Base-by-base conservation (phyloP, 2,888 invertebrate genomes). In the Caenorhabditis sp. region DNA sequence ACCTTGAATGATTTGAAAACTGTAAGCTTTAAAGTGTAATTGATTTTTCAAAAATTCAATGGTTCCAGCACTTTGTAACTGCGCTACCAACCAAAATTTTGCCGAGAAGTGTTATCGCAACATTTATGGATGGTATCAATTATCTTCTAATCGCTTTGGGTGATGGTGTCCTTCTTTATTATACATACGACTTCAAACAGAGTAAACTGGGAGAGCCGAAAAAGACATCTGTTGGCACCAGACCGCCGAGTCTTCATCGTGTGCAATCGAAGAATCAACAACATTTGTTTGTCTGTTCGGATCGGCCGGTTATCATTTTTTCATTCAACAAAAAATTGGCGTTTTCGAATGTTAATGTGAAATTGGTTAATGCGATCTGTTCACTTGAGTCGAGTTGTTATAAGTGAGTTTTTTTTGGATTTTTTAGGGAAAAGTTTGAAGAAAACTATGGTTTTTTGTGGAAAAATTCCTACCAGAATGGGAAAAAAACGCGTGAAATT, bases 271-370 rank as follows among this genome's bases (percentile, higher is more conserved):
- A 78, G 36, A 77, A 76, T 10, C 93, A 78, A 93, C 94, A 94
- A 19, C 97, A 97, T 89, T 96, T 99, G 43, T 99, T 99, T 90
- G 99, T 97, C 24, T 99, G 99, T 89, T 97, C 96, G 0, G 97
- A 99, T 89, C 92, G 79, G 21, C 79, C 81, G 6, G 97, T 97
- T 0, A 97, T 99, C 17, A 97, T 99, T 81, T 99, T 97, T 90
- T 97, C 96, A 8, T 76, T 96, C n/a, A 77, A 72, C 51, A 77
- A 89, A 60, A 88, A 87, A 69, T 73, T 87, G 12, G 79, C 85
- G 8, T 85, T 87, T 61, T 89, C 90, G 37, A 90, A 90, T 81
- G 90, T 90, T 57, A 90, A 90, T 83, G 79, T 90, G 66, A 88
- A 88, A 71, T 88, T 90, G 78, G 90, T 99, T 0, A 94, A 94